Conservation (phyloP, 2,113 vertebrate species). For the Percina caprodes region DNA sequence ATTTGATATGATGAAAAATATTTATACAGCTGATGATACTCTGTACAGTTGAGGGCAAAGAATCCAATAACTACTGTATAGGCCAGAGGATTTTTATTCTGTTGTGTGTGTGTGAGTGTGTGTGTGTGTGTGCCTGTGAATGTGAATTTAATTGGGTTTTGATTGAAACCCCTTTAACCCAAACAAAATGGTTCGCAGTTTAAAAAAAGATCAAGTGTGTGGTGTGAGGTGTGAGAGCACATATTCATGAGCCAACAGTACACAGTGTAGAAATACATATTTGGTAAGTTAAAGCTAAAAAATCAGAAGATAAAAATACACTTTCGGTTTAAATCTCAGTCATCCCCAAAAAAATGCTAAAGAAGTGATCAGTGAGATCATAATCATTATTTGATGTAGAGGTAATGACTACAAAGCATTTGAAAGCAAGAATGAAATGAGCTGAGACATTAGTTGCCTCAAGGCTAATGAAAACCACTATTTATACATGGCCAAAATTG, state of each 20-base stretch:
- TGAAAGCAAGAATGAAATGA: slow-evolving; percentile 35
- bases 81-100: slow-evolving; percentile 47
- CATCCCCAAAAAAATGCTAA: not conserved
- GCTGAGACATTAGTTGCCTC: slow-evolving; percentile 35
- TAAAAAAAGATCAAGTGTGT: slow-evolving; percentile 15
- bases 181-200: slow-evolving; percentile 51
- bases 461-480: slow-evolving; percentile 41
- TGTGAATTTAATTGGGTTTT: slow-evolving; percentile 61
- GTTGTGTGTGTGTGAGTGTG: no score
- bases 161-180: slow-evolving; percentile 64
- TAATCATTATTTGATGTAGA: slow-evolving; percentile 15
- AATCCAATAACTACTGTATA: slow-evolving; percentile 58
- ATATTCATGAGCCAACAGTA: not conserved
- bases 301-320: not conserved
- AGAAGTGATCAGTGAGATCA: no score
- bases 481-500: slow-evolving; percentile 25
- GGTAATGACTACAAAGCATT: slow-evolving; percentile 39
- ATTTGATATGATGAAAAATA: slow-evolving; percentile 77
- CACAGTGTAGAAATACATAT: slow-evolving; percentile 12
- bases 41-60: slow-evolving; percentile 37
- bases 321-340: not conserved
- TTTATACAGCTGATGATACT: slow-evolving; percentile 52
- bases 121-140: slow-evolving; percentile 14
- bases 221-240: not conserved
- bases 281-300: slow-evolving; percentile 15